Conservation (phyloP, 2,797 vertebrate species). For the Notolabrus celidotus region DNA sequence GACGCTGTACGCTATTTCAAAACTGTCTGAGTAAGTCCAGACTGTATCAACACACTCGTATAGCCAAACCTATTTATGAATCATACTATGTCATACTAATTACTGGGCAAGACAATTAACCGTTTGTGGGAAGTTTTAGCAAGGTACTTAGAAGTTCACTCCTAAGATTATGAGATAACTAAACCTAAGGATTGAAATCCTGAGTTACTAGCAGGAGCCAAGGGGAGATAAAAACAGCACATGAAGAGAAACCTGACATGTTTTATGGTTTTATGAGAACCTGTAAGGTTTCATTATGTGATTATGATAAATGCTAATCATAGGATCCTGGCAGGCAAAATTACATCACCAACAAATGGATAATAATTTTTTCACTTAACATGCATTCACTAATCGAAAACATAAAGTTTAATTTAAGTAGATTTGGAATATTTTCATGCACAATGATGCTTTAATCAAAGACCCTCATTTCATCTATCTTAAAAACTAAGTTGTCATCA, state of each 20-base stretch:
- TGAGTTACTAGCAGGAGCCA: background rate
- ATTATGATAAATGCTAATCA: conserved; percentile 14
- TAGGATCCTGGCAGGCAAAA: background rate
- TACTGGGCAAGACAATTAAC: background rate
- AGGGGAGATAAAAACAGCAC: background rate
- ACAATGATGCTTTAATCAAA: background rate
- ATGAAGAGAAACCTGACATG: conserved; percentile 26
- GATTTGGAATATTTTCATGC: background rate
- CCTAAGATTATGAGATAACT: background rate
- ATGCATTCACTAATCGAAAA: background rate
- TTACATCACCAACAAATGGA: background rate
- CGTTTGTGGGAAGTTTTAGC: conserved; percentile 4
- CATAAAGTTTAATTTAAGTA: background rate
- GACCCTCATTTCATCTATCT: background rate
- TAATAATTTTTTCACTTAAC: background rate
- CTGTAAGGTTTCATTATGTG: background rate
- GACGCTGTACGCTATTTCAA: conserved; percentile 3
- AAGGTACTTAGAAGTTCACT: background rate
- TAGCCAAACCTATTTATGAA: background rate
- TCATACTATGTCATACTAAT: conserved; percentile 9
- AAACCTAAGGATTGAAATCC: background rate
- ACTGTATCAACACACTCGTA: conserved; percentile 7
- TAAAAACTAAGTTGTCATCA: no score
- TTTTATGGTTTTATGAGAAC: conserved; percentile 11
- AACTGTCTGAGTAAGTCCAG: background rate